Evolutionary conservation across 1,140 invertebrate genomes (phyloP), one percentile per base, ranked within the genome.

Genomic region (Pogonomyrmex californicus): DNA sequence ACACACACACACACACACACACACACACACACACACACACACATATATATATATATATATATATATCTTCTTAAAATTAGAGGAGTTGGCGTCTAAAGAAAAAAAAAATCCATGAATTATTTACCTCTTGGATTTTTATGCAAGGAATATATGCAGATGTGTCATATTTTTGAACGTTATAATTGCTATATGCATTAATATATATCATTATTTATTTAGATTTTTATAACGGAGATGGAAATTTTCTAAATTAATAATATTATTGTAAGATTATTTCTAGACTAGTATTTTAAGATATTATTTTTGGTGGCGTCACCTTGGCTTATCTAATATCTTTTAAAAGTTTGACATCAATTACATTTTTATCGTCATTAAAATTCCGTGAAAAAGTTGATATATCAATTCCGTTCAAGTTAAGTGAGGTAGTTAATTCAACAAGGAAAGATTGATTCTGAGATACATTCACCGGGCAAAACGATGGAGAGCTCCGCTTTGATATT

Each of bases 401-500:
- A 68, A 71, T 71, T n/a, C 14, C 2, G 1, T 38, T 44, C 0
- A 4, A 38, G 33, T 60, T 49, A 44, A 73, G 73, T 36, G 23
- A 56, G 79, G 7, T 82, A 41, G 23, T 70, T 68, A 81, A 82
- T 82, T 82, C 41, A 58, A n/a, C 66, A 47, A 73, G 41, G 41
- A 44, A 56, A 33, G 51, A 71, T 73, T 73, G 68, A 83, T 83
- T 33, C 41, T 30, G 68, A 83, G 41, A 75, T 60, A 60, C 38
- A 60, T 82, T 73, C 65, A 75, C n/a, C 62, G 38, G 23, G 36
- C 68, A 30, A 56, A 77, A 81, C 38, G 56, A 23, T 17, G 75
- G 68, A 75, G 90, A 23, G 70, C 41, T 66, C 71, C 17, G 90
- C 87, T 91, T 91, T 89, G 89, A 88, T 87, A 91, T 90, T 76